phyloP scores from a whole-genome alignment of 1,140 invertebrate species.

The Maconellicoccus hirsutus region DNA sequence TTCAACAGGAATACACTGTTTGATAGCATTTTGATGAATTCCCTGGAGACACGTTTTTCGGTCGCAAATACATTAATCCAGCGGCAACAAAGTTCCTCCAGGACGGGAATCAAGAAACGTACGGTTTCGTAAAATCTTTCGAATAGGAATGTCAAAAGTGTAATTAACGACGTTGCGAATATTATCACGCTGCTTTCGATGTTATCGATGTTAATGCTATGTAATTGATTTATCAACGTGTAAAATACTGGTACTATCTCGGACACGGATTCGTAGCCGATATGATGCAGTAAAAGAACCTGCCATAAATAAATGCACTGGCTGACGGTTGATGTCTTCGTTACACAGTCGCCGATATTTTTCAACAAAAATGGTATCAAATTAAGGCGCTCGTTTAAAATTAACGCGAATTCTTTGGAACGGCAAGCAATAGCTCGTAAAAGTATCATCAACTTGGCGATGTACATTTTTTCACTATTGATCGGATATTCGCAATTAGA shows the following conservation, averaged over 20 bases:
- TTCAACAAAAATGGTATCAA: constrained; percentile 30
- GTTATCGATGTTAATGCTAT: neutral
- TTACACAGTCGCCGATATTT: constrained; percentile 26
- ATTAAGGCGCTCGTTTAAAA: constrained; percentile 31
- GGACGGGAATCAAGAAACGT: neutral
- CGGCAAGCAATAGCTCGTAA: constrained; percentile 35
- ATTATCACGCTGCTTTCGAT: neutral
- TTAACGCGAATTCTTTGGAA: constrained; percentile 34
- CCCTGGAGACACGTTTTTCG: neutral
- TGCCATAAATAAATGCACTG: constrained; percentile 36
- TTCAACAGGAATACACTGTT: neutral
- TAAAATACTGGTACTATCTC: neutral
- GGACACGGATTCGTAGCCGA: constrained; percentile 33
- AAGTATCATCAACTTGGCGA: constrained; percentile 35
- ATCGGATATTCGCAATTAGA: constrained; percentile 25
- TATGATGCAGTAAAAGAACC: constrained; percentile 36
- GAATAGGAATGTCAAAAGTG: neutral
- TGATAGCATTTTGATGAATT: neutral
- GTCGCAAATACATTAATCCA: neutral
- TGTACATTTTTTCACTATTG: neutral
- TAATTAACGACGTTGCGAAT: neutral
- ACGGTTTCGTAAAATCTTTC: neutral
- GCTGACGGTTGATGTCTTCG: neutral
- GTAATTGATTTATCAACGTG: constrained; percentile 2
- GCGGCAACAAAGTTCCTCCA: neutral